These are phyloP conservation scores for Oreotrochilus melanogaster DNA, from an alignment of 2,113 vertebrate genomes.

Conservation along the genomic window DNA sequence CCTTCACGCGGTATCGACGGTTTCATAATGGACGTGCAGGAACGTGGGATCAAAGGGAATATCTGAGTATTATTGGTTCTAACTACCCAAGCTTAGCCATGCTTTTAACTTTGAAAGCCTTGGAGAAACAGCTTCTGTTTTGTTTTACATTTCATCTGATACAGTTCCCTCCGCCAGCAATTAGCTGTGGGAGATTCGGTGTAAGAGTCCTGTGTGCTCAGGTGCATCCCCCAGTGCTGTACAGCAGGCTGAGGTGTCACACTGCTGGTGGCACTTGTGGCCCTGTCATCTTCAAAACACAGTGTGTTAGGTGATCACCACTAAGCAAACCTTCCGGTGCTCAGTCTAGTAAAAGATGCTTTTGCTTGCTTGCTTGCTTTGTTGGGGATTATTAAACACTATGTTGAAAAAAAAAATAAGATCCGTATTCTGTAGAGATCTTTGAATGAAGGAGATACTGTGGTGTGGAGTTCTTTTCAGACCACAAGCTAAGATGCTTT, in stretches of 20 bases:
- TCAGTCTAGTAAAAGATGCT: neutral
- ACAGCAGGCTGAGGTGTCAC: neutral
- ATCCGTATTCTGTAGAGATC: neutral
- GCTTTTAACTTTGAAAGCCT: conserved; percentile 74
- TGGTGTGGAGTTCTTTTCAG: neutral
- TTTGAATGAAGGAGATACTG: neutral
- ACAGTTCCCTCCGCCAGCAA: neutral
- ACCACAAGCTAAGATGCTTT: neutral
- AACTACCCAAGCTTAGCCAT: conserved; percentile 51
- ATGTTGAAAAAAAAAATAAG: neutral
- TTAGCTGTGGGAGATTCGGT: neutral
- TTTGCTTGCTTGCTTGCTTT: neutral
- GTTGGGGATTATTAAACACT: fast-evolving
- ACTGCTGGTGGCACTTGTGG: neutral
- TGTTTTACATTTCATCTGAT: conserved; percentile 54
- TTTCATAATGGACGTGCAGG: conserved; percentile 46
- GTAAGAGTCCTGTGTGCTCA: neutral
- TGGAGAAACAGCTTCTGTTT: conserved; percentile 55
- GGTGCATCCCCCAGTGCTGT: neutral
- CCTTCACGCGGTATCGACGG: neutral
- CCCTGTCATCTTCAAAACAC: neutral
- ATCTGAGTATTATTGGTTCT: conserved; percentile 35
- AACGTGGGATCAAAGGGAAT: conserved; percentile 65
- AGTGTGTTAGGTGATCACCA: fast-evolving
- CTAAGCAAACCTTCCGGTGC: neutral